Conservation (phyloP, 2,888 invertebrate species). For the Cataglyphis livida region DNA sequence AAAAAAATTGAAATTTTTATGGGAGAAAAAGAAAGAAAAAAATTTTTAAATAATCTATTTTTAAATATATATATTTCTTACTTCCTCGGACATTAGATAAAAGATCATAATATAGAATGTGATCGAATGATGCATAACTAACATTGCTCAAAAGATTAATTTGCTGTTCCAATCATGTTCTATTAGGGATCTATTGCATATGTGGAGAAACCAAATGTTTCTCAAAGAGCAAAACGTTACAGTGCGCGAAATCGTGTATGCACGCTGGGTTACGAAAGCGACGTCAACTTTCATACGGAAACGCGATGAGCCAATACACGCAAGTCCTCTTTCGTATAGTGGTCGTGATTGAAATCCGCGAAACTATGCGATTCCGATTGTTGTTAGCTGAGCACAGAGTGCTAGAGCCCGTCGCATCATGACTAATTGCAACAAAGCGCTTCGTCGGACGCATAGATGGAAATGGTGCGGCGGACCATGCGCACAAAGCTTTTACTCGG, state of each 20-base stretch:
- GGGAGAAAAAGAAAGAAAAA: too few relatives aligned
- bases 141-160: neutral
- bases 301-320: slow-evolving; percentile 29
- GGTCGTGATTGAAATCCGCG: slow-evolving; percentile 60
- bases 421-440: slow-evolving; percentile 62
- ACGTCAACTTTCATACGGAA: slow-evolving; percentile 24
- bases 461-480: slow-evolving; percentile 14
- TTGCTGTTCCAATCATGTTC: neutral
- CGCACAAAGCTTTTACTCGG: slow-evolving; percentile 32
- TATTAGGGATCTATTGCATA: neutral
- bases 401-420: slow-evolving; percentile 47
- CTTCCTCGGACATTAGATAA: neutral
- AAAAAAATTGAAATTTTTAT: too few relatives aligned
- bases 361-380: slow-evolving; percentile 66
- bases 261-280: neutral
- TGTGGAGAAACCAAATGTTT: neutral
- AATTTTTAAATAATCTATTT: neutral
- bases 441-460: slow-evolving; percentile 50
- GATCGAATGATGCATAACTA: neutral
- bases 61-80: neutral
- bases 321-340: slow-evolving; percentile 53
- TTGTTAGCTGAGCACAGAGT: slow-evolving; percentile 49
- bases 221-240: neutral
- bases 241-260: neutral
- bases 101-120: neutral